phyloP scores from a whole-genome alignment of 1,140 invertebrate genomes.

The Uloborus diversus region DNA sequence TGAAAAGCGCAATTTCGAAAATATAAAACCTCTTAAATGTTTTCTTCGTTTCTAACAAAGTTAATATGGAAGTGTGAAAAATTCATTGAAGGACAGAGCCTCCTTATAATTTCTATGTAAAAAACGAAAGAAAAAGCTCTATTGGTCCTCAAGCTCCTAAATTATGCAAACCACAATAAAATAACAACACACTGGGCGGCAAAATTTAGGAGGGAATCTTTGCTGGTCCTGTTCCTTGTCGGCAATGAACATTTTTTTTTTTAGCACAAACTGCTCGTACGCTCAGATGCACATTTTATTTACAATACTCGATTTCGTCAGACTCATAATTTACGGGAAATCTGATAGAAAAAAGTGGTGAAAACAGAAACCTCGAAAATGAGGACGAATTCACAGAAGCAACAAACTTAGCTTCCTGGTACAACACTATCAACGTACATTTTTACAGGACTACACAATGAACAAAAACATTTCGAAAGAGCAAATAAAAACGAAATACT shows the following conservation, averaged over 20 bases:
- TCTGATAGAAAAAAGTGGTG: too few relatives aligned
- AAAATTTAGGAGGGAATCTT: conserved; percentile 56
- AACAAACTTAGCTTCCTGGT: too few relatives aligned
- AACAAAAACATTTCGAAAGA: too few relatives aligned
- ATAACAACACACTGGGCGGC: conserved; percentile 34
- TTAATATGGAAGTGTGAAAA: not conserved
- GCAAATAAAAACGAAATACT: too few relatives aligned
- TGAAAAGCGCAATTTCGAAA: too few relatives aligned
- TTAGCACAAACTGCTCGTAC: not conserved
- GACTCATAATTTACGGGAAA: too few relatives aligned
- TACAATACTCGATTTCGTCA: too few relatives aligned
- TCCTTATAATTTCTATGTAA: not conserved
- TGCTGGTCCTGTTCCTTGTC: conserved; percentile 37
- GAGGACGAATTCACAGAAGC: not conserved
- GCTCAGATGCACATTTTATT: not conserved
- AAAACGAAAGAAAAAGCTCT: conserved; percentile 38
- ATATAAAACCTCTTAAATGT: too few relatives aligned
- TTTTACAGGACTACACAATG: too few relatives aligned
- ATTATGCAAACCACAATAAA: conserved; percentile 52
- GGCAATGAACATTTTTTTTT: conserved; percentile 1
- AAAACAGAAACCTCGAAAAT: not conserved
- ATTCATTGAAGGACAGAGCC: not conserved
- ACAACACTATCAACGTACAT: too few relatives aligned
- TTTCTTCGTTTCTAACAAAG: too few relatives aligned
- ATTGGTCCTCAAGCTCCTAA: conserved; percentile 57